Base-by-base conservation (phyloP, 2,888 invertebrate genomes). In the Drosophila paracracens region DNA sequence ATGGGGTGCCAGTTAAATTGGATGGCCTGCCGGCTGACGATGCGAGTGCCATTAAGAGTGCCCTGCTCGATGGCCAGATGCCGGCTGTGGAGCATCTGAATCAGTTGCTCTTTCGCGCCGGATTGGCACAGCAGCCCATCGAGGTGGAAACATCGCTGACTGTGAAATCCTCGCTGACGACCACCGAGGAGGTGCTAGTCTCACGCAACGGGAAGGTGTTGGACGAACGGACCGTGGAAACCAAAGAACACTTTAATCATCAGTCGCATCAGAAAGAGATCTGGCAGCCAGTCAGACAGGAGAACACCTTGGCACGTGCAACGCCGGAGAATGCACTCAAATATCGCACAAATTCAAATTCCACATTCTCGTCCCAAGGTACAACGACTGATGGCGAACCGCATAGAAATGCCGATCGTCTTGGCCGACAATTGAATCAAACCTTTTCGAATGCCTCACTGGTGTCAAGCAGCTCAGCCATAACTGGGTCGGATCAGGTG, bases 11-110 rank as follows among this genome's bases (percentile, higher is more conserved):
- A 8, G 95, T 96, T 29, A 94, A 95, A 52, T 92, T 96, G 63
- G 95, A 95, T 83, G 96, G 96, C 18, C 92, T 96, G 63, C 95
- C 95, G 81, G 96, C 95, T 5, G 94, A 95, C 70, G 96, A 96
- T 89, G 96, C 96, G 13, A 94, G 94, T 59, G 95, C 95, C 25
- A 96, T 96, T 54, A 95, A 95, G 84, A 94, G 95, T 64, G 96
- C 96, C 4, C 93, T 96, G 81, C 94, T 96, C 78, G 95, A 95
- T 57, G 96, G 96, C 18, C 95, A 95, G 88, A 95, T 96, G 85
- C 96, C 96, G 38, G 95, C 96, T 25, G 95, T 95, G 91, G 96
- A 96, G 91, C 94, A 96, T 54, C 93, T 96, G 61, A 96, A 96
- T 92, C 95, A 95, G 88, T 94, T 96, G 68, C 94, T 96, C 62